Conservation (phyloP, 2,888 invertebrate genomes). For the Timema cristinae region DNA sequence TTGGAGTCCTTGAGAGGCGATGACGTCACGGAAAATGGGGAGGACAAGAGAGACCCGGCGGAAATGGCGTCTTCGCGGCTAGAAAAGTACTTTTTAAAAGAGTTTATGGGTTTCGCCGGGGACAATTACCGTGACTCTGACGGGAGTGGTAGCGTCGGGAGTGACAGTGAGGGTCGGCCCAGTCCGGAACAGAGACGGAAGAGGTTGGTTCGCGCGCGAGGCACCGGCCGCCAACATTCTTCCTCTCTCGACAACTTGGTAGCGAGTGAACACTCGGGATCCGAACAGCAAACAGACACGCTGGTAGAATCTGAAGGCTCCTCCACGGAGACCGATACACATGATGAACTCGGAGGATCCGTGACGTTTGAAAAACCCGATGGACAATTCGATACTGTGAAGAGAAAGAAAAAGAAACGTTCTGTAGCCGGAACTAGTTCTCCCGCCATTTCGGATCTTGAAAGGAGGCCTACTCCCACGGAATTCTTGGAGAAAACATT, state of each 20-base stretch:
- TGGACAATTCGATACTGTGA: slow-evolving; percentile 75
- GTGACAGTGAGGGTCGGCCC: slow-evolving; percentile 83
- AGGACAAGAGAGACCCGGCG: slow-evolving; percentile 56
- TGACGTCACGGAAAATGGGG: slow-evolving; percentile 33
- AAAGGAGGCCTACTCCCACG: slow-evolving; percentile 9
- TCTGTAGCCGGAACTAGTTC: slow-evolving; percentile 39
- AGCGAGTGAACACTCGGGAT: slow-evolving; percentile 37
- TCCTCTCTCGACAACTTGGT: slow-evolving; percentile 69
- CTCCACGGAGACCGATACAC: slow-evolving; percentile 71
- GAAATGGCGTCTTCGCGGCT: slow-evolving; percentile 78
- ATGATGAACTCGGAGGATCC: slow-evolving; percentile 43
- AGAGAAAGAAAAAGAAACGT: slow-evolving; percentile 73
- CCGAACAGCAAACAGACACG: slow-evolving; percentile 59
- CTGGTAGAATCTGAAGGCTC: slow-evolving; percentile 24
- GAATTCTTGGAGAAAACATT: slow-evolving; percentile 13
- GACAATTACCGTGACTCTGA: slow-evolving; percentile 62
- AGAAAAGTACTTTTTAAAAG: slow-evolving; percentile 85
- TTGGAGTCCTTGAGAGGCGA: slow-evolving; percentile 61
- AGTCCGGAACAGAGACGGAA: slow-evolving; percentile 84
- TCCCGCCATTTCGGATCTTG: slow-evolving; percentile 3
- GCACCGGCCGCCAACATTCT: slow-evolving; percentile 77
- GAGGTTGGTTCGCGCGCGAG: slow-evolving; percentile 73
- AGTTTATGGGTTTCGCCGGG: slow-evolving; percentile 76
- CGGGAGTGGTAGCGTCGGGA: slow-evolving; percentile 72
- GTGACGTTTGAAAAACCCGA: slow-evolving; percentile 50